Percentiles rank a stretch among this genome's conserved stretches.
These are phyloP conservation scores for Coptotermes formosanus DNA, from an alignment of 1,140 invertebrate species.

Conservation along the genomic window DNA sequence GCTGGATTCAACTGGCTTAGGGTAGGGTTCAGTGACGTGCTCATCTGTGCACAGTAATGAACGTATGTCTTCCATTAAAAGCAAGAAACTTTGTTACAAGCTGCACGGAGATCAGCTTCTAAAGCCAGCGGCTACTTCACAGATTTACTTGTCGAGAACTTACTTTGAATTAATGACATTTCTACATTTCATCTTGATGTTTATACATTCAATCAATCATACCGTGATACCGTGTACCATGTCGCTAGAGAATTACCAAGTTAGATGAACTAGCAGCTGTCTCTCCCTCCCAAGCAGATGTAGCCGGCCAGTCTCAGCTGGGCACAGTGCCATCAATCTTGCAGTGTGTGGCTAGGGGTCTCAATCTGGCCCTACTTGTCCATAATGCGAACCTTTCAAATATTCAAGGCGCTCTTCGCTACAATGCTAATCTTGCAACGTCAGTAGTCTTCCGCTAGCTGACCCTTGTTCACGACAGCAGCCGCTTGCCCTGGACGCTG, in stretches of 20 bases:
- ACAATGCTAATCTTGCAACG: background rate
- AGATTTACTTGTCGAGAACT: too few species aligned
- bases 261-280: background rate
- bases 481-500: background rate
- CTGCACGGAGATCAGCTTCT: too few species aligned
- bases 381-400: constrained; percentile 9
- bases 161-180: too few species aligned
- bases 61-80: too few species aligned
- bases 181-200: too few species aligned
- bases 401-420: background rate
- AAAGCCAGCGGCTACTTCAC: too few species aligned
- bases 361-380: background rate
- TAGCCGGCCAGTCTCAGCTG: background rate
- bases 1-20: too few species aligned
- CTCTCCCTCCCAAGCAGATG: background rate
- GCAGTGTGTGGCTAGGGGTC: background rate
- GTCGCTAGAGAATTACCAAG: background rate
- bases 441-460: background rate
- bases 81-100: too few species aligned
- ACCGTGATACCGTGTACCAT: background rate
- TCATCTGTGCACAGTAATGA: too few species aligned
- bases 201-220: background rate
- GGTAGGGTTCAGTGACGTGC: too few species aligned
- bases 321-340: background rate
- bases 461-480: background rate